Evolutionary conservation across 2,797 vertebrate species (phyloP), one percentile per base, ranked within the genome.

Genomic region (Enteromius mattozi): DNA sequence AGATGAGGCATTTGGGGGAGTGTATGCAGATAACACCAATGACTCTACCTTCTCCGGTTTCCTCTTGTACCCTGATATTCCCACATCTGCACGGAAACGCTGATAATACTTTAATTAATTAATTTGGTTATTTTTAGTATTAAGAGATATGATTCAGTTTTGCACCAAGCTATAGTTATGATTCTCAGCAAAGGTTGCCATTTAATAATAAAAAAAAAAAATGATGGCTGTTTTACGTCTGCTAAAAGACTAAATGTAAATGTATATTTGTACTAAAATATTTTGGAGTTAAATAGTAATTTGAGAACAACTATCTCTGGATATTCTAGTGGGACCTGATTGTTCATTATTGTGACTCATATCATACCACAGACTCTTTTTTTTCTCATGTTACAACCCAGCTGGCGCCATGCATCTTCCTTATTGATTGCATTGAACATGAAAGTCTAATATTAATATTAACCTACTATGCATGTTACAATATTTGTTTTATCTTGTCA

Each of bases 1-100:
- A 30, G 88, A 94, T 0, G 93, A 92, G 19, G 72, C 89, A 12
- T 90, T 93, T 19, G 94, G 91, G 0, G 96, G 96, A 0, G 21
- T 97, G 88, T 97, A 97, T 0, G 95, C 96, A 0, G 96, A 97
- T 86, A 96, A 96, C 72, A 86, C 94, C 88, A 96, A 96, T 0
- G 96, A 96, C 86, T 96, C 95, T 27, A 96, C 93, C 16, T 96
- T 97, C 91, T 95, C 94, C 54, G 96, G 96, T 66, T 95, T 97
- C 80, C 94, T 97, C 65, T 92, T 97, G 45, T 96, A 97, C 78
- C 93, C 95, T 6, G 94, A 95, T 71, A 78, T 66, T 27, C 66
- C 82, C 19, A 30, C 19, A 27, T 54, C 42, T 33, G 54, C 65
- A 49, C 30, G 0, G 17, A 76, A 61, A 68, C 69, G 70, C 72